Percentiles rank a stretch among this genome's conserved stretches.
phyloP scores from a whole-genome alignment of 2,888 invertebrate genomes.

The Drosophila meridionalis region DNA sequence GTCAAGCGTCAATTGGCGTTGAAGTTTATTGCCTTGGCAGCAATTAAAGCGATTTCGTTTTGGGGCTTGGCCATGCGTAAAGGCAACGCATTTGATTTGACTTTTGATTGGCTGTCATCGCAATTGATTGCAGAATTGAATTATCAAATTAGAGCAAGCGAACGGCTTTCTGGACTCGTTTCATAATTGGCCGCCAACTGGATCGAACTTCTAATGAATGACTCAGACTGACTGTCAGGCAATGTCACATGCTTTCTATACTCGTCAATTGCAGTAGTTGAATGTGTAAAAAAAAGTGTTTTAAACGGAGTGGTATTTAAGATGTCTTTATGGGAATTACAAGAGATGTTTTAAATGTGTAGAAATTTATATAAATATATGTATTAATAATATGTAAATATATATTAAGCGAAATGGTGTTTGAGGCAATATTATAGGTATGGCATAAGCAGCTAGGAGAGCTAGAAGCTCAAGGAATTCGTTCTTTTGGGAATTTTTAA shows the following conservation, averaged over 20 bases:
- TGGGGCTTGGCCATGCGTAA: slow-evolving; percentile 61
- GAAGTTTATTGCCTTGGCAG: slow-evolving; percentile 80
- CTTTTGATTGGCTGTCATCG: slow-evolving; percentile 71
- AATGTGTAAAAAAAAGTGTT: not conserved
- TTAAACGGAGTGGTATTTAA: not conserved
- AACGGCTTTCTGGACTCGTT: slow-evolving; percentile 26
- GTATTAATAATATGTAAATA: no score
- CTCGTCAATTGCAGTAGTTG: not conserved
- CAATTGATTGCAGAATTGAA: slow-evolving; percentile 70
- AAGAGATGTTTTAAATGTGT: no score
- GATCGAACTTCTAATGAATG: slow-evolving; percentile 25
- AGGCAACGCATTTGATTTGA: slow-evolving; percentile 58
- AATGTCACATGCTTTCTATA: slow-evolving; percentile 15
- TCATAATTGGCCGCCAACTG: slow-evolving; percentile 45
- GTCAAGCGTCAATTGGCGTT: slow-evolving; percentile 78
- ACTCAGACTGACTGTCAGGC: slow-evolving; percentile 4
- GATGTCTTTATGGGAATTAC: not conserved
- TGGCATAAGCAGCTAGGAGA: not conserved
- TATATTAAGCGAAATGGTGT: not conserved
- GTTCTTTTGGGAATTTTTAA: no score
- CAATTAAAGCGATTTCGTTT: slow-evolving; percentile 69
- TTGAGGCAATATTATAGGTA: not conserved
- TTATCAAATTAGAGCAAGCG: slow-evolving; percentile 68
- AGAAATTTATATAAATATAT: no score
- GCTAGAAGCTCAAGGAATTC: no score